A percentile compares a stretch with the other conserved stretches of the same genome.
Conservation (phyloP, 2,113 vertebrate genomes). For the Macquaria ambigua region DNA sequence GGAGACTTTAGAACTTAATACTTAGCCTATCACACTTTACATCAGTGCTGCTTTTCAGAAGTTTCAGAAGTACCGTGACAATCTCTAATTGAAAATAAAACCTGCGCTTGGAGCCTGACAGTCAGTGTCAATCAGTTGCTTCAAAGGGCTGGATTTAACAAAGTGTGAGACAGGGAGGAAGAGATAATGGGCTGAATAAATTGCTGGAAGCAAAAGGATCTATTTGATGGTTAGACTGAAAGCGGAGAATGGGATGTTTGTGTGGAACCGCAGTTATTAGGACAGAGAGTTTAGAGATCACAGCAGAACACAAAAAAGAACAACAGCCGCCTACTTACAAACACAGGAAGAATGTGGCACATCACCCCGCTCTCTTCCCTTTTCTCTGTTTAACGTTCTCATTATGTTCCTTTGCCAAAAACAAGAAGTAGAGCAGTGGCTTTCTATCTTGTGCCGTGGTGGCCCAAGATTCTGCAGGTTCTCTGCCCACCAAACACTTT, state of each 20-base stretch:
- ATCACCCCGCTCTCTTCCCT: not conserved
- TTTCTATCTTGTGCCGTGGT: not conserved
- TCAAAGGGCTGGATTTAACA: slow-evolving; percentile 41
- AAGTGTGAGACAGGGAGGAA: slow-evolving; percentile 17
- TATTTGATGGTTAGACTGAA: slow-evolving; percentile 36
- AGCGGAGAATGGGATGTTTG: slow-evolving; percentile 2
- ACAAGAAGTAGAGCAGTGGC: not conserved
- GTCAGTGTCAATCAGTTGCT: slow-evolving; percentile 38
- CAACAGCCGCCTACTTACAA: not conserved
- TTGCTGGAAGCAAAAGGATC: slow-evolving; percentile 20
- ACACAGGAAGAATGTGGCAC: slow-evolving; percentile 11
- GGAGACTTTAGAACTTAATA: not conserved
- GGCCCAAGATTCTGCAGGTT: slow-evolving; percentile 3
- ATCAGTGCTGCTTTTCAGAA: slow-evolving; percentile 13
- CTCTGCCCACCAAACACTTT: slow-evolving; percentile 7
- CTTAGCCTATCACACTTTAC: not conserved
- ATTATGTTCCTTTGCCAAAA: slow-evolving; percentile 13
- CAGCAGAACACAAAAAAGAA: not conserved
- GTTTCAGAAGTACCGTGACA: slow-evolving; percentile 1
- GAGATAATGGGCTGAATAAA: slow-evolving; percentile 54
- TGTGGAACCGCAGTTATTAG: slow-evolving; percentile 28
- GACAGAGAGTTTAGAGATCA: slow-evolving; percentile 30
- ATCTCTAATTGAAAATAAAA: slow-evolving; percentile 50
- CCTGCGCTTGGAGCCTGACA: not conserved
- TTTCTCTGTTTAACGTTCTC: not conserved